Evolutionary conservation across 2,113 vertebrate species (phyloP).

Genomic region (Pungitius pungitius): DNA sequence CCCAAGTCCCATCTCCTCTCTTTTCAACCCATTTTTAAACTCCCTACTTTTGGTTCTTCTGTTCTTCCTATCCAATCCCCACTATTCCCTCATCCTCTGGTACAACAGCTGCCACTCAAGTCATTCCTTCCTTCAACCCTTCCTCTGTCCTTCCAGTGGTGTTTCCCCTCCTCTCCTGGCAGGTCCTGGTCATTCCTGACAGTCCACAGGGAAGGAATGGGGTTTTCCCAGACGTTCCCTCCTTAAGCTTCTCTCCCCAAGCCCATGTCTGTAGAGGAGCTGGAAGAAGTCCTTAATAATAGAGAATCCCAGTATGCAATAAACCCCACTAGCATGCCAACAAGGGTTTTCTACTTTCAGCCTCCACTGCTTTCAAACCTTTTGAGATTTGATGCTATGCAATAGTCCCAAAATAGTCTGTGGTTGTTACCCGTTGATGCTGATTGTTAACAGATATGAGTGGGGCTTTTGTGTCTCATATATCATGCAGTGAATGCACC

Average conservation of each 20-base stretch:
- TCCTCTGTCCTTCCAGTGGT: slow-evolving; percentile 35
- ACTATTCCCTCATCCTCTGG: slow-evolving; percentile 18
- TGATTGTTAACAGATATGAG: slow-evolving; percentile 15
- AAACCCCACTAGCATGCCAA: neutral
- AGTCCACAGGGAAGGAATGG: slow-evolving; percentile 59
- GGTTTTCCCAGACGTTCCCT: slow-evolving; percentile 65
- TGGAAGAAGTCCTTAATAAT: slow-evolving; percentile 36
- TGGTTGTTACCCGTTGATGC: neutral
- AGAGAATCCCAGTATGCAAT: slow-evolving; percentile 9
- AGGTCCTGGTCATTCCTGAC: slow-evolving; percentile 70
- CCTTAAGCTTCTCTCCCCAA: slow-evolving; percentile 12
- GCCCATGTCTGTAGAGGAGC: slow-evolving; percentile 12
- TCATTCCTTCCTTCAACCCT: slow-evolving; percentile 11
- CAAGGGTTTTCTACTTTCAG: slow-evolving; percentile 3
- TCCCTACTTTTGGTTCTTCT: slow-evolving; percentile 32
- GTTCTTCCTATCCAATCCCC: neutral
- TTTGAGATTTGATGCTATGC: neutral
- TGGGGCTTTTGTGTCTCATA: slow-evolving; percentile 11
- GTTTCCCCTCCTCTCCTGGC: slow-evolving; percentile 62
- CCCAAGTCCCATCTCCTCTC: slow-evolving; percentile 42
- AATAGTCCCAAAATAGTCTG: neutral
- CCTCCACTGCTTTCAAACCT: slow-evolving; percentile 6
- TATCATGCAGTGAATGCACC: neutral
- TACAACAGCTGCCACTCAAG: slow-evolving; percentile 1
- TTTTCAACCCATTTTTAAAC: slow-evolving; percentile 17